Evolutionary conservation across 2,888 invertebrate species (phyloP).

Genomic region (Drosophila vallismaia): DNA sequence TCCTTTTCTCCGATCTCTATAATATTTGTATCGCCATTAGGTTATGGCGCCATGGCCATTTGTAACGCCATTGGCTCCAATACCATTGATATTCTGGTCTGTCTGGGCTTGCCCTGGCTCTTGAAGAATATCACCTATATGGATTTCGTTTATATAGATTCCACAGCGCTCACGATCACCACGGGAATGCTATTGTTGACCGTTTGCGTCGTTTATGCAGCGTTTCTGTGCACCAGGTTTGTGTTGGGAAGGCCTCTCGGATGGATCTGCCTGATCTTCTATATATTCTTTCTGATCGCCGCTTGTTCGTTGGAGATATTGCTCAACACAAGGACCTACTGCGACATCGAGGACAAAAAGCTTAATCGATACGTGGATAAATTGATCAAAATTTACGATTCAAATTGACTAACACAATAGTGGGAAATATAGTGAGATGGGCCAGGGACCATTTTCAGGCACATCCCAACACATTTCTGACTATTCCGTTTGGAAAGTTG

Average conservation of each 20-base stretch:
- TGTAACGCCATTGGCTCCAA: constrained; percentile 95
- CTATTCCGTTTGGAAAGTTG: not conserved
- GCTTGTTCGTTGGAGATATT: constrained; percentile 39
- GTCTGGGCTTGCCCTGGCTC: constrained; percentile 93
- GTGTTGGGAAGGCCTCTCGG: constrained; percentile 92
- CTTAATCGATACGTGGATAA: not conserved
- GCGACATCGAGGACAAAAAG: constrained; percentile 48
- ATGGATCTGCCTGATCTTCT: constrained; percentile 91
- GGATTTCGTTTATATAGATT: constrained; percentile 90
- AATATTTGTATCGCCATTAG: constrained; percentile 15
- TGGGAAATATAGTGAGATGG: not conserved
- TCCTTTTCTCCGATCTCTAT: no score
- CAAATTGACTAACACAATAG: not conserved
- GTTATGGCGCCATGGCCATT: constrained; percentile 93
- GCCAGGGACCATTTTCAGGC: not conserved
- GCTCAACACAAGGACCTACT: not conserved
- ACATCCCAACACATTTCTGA: constrained; percentile 5
- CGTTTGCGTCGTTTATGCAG: constrained; percentile 90
- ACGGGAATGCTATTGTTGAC: constrained; percentile 93
- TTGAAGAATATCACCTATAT: constrained; percentile 91
- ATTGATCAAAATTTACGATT: not conserved
- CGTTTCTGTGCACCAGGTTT: constrained; percentile 91
- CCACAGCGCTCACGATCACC: constrained; percentile 92
- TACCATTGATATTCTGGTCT: constrained; percentile 93
- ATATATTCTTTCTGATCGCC: constrained; percentile 91